These are phyloP conservation scores for Ctenopoma kingsleyae DNA, from an alignment of 2,797 vertebrate genomes.

Conservation along the genomic window DNA sequence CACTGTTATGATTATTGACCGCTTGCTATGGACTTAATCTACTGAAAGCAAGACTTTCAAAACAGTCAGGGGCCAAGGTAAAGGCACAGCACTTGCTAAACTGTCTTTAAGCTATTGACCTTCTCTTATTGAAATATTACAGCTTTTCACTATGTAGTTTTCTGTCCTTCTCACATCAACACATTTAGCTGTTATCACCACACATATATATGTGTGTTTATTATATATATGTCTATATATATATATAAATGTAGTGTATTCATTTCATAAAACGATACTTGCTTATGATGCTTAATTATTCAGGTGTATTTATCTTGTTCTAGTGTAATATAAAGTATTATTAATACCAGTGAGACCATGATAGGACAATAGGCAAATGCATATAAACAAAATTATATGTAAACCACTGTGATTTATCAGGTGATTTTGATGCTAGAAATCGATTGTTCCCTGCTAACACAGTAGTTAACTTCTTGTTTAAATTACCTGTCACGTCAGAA, in stretches of 20 bases:
- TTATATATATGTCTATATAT: conserved; percentile 25
- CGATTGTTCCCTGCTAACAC: conserved; percentile 35
- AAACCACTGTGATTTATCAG: conserved; percentile 11
- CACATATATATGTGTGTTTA: conserved; percentile 41
- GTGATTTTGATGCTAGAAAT: conserved; percentile 31
- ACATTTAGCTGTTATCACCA: conserved; percentile 68
- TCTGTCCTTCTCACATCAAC: conserved; percentile 44
- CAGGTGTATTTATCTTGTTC: background rate
- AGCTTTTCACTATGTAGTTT: conserved; percentile 1
- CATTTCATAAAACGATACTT: conserved; percentile 23
- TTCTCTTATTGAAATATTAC: background rate
- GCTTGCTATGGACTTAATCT: conserved; percentile 21
- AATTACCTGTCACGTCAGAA: conserved; percentile 45
- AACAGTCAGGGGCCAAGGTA: conserved; percentile 5
- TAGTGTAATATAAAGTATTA: background rate
- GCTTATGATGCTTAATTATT: conserved; percentile 1
- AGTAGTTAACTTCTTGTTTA: conserved; percentile 30
- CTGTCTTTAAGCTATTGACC: conserved; percentile 2
- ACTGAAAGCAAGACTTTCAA: conserved; percentile 10
- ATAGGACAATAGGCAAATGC: background rate
- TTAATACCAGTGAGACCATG: conserved; percentile 10
- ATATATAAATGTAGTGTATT: conserved; percentile 21
- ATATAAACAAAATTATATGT: background rate
- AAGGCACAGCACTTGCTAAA: background rate
- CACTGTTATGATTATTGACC: conserved; percentile 9